phyloP scores from a whole-genome alignment of 2,797 vertebrate genomes.

The Onychomys torridus region DNA sequence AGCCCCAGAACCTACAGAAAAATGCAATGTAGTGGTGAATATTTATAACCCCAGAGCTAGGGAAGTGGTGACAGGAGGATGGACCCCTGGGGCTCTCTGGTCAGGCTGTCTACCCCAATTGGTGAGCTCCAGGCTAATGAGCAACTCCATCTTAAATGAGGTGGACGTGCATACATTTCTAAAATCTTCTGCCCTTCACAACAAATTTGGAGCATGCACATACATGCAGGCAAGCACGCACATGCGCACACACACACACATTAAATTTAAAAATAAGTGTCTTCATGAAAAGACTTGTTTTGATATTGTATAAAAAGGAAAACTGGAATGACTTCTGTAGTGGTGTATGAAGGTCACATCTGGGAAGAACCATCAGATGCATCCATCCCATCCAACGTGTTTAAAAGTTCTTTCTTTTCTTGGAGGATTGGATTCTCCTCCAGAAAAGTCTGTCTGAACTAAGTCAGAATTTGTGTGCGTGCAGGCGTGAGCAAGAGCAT shows the following conservation, averaged over 20 bases:
- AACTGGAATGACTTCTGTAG: neutral
- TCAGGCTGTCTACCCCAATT: neutral
- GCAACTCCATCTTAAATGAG: neutral
- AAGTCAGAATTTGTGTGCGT: neutral
- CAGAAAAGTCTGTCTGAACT: neutral
- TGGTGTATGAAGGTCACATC: neutral
- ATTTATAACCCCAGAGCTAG: neutral
- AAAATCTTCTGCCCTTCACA: neutral
- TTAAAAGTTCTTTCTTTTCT: neutral
- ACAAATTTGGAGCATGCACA: neutral
- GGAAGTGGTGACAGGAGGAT: neutral
- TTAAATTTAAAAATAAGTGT: neutral
- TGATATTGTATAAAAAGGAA: neutral
- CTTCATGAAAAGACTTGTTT: neutral
- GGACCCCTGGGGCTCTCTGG: neutral
- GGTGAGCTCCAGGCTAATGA: neutral
- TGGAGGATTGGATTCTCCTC: neutral
- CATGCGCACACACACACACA: neutral
- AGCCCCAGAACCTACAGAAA: neutral
- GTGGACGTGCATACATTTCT: neutral
- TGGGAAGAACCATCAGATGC: neutral
- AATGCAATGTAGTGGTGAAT: neutral
- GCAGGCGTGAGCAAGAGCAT: neutral
- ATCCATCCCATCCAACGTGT: neutral
- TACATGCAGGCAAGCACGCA: neutral